Evolutionary conservation across 2,113 vertebrate genomes (phyloP), one percentile per base, ranked within the genome.

Genomic region (Centrocercus urophasianus): DNA sequence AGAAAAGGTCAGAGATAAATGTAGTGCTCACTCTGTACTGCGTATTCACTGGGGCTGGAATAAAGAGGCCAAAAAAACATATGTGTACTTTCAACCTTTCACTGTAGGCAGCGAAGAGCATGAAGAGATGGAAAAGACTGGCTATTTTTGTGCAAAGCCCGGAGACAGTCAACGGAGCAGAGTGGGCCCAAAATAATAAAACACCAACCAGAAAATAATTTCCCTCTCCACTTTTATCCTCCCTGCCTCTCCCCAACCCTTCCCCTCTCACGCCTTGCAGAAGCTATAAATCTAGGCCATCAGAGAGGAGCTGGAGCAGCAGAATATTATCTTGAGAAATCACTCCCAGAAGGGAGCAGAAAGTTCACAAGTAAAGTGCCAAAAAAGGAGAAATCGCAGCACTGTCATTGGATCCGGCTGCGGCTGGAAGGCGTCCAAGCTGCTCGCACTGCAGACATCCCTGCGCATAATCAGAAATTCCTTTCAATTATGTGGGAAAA

Each of bases 1-100:
- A 61, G 60, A 94, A 96, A 98, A 98, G 97, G 97, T 97, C 97
- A 97, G 94, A 96, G 88, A 97, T 96, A 97, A 98, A 98, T 95
- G 94, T 91, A 95, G 91, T 86, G 90, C 88, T 97, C 85, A 61
- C 94, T 97, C 96, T 40, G 45, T 93, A 93, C 93, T 92, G 84
- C 88, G 86, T 97, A 97, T 96, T 95, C 96, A 96, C 70, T 20
- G 75, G 80, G 74, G 74, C 57, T 90, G 89, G 94, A 93, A 92
- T 96, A 96, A 93, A 95, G 92, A 93, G 74, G 84, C 90, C 86
- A 88, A 85, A 96, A 95, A 91, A 97, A 97, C 93, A 95, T 72
- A 4, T 93, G 73, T 93, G 94, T 94, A 91, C 94, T 94, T 96
- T 98, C 96, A 97, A 94, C 94, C 93, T 97, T 97, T 97, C 96